Evolutionary conservation across 2,797 vertebrate species (phyloP).

Genomic region (Gymnocypris eckloni): DNA sequence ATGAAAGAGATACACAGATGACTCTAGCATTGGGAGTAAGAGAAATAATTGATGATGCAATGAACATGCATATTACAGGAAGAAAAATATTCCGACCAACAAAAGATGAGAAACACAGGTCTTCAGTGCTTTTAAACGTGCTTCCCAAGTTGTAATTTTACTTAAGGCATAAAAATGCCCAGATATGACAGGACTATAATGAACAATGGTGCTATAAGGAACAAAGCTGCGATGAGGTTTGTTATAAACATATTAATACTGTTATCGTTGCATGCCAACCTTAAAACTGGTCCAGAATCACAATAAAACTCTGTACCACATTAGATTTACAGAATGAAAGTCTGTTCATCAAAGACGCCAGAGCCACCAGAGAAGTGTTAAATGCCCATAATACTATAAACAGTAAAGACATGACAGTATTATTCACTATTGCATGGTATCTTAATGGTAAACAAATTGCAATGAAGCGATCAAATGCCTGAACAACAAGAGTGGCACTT

Average conservation of each 20-base stretch:
- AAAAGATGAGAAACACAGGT: constrained; percentile 48
- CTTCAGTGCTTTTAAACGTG: constrained; percentile 26
- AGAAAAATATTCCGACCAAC: constrained; percentile 53
- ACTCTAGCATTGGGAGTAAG: constrained; percentile 49
- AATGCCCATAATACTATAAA: too few relatives aligned
- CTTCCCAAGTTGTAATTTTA: constrained; percentile 58
- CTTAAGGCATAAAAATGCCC: constrained; percentile 42
- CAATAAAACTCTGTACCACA: constrained; percentile 49
- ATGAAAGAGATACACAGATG: constrained; percentile 44
- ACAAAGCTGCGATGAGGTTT: too few relatives aligned
- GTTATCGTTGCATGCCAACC: constrained; percentile 58
- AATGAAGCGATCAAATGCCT: constrained; percentile 48
- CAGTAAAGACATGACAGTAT: too few relatives aligned
- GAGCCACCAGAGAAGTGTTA: too few relatives aligned
- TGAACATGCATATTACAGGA: constrained; percentile 33
- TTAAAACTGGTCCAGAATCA: constrained; percentile 36
- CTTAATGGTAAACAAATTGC: too few relatives aligned
- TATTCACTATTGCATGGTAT: too few relatives aligned
- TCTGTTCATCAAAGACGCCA: neutral
- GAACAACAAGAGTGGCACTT: constrained; percentile 46
- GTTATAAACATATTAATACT: neutral
- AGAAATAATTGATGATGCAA: constrained; percentile 14
- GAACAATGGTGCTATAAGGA: too few relatives aligned
- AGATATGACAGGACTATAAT: constrained; percentile 48
- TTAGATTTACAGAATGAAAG: constrained; percentile 53